phyloP scores from a whole-genome alignment of 2,113 vertebrate genomes.

The Chionomys nivalis region DNA sequence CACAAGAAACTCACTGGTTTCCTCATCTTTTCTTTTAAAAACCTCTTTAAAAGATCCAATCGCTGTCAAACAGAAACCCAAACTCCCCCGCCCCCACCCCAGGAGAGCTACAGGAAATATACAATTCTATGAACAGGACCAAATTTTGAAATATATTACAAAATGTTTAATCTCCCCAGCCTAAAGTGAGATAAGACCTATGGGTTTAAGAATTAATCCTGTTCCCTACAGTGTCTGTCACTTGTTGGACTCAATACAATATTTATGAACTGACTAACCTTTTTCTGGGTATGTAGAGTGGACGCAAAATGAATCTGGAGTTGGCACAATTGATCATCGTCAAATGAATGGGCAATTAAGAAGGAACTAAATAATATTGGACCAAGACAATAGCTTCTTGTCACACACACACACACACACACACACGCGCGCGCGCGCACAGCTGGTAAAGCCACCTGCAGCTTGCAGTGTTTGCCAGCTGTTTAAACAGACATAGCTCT shows the following conservation, averaged over 20 bases:
- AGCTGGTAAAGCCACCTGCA: background rate
- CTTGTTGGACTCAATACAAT: background rate
- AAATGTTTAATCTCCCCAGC: constrained; percentile 8
- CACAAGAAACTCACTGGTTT: background rate
- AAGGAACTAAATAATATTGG: constrained; percentile 44
- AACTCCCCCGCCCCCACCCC: background rate
- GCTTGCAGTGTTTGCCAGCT: background rate
- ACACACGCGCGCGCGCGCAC: background rate
- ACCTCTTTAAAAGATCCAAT: background rate
- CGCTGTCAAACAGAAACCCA: background rate
- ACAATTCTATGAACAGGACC: background rate
- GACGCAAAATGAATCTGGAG: background rate
- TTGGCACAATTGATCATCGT: background rate
- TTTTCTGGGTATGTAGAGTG: background rate
- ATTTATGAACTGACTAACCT: background rate
- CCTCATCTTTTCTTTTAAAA: constrained; percentile 11
- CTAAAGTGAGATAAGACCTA: constrained; percentile 14
- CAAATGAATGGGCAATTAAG: background rate
- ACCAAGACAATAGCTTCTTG: constrained; percentile 2
- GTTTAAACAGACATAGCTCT: background rate
- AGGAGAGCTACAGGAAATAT: background rate
- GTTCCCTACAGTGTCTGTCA: background rate
- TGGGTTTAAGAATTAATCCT: constrained; percentile 4
- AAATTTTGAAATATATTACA: background rate
- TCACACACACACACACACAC: background rate